phyloP scores from a whole-genome alignment of 2,113 vertebrate species.

The Actinemys pallida region DNA sequence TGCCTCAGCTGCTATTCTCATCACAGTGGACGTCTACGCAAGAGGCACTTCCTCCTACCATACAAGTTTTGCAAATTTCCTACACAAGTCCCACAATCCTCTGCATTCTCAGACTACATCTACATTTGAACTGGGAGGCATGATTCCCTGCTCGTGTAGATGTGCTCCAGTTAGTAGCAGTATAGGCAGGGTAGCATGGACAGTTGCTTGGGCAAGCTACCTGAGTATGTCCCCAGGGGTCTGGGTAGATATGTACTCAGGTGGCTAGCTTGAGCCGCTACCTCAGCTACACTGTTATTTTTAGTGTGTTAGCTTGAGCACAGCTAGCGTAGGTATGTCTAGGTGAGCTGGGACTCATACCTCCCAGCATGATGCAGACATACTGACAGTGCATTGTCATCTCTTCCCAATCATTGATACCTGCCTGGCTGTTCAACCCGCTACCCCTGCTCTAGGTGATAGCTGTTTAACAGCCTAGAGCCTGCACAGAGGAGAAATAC shows the following conservation, averaged over 20 bases:
- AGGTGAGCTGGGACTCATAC: too few species aligned
- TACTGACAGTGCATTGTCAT: accelerated
- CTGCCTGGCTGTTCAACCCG: accelerated
- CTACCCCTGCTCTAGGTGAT: not conserved
- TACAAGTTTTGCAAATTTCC: accelerated
- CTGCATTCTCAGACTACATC: not conserved
- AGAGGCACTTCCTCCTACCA: not conserved
- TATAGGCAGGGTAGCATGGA: not conserved
- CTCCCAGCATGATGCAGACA: not conserved
- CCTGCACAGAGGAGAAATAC: not conserved
- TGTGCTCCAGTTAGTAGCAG: not conserved
- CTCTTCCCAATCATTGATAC: accelerated
- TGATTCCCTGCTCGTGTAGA: not conserved
- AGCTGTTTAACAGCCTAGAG: not conserved
- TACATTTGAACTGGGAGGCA: not conserved
- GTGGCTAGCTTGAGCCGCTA: too few species aligned
- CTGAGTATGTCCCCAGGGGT: too few species aligned
- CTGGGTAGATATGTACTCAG: not conserved
- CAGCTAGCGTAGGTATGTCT: too few species aligned
- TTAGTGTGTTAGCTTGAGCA: not conserved
- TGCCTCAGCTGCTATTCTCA: not conserved
- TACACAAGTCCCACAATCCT: not conserved
- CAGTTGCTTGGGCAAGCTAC: not conserved
- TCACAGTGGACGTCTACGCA: not conserved
- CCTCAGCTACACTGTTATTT: not conserved